Conservation (phyloP, 2,797 vertebrate genomes). For the Pachyuromys duprasi region DNA sequence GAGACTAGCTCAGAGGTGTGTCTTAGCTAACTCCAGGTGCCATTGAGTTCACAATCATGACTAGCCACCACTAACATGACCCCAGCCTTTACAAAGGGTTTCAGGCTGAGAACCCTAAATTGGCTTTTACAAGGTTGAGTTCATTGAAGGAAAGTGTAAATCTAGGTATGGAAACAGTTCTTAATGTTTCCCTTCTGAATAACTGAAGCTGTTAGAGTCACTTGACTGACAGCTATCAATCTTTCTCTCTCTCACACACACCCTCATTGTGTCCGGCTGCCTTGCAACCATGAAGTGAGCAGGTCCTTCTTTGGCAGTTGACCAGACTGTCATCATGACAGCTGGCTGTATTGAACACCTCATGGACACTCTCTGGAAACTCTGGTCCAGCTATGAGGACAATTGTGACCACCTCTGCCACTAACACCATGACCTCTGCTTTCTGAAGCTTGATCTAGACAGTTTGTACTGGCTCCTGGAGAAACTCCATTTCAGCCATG, state of each 20-base stretch:
- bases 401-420: neutral
- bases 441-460: neutral
- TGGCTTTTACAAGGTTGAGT: neutral
- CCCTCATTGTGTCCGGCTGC: neutral
- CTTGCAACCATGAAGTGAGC: neutral
- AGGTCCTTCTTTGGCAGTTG: neutral
- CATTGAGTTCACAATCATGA: neutral
- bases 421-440: neutral
- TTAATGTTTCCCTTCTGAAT: neutral
- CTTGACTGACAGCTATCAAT: neutral
- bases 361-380: neutral
- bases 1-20: neutral
- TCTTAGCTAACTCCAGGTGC: neutral
- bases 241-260: neutral
- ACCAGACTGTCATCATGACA: neutral
- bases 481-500: neutral
- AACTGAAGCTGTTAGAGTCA: neutral
- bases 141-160: neutral
- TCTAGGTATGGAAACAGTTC: neutral
- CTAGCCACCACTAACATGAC: neutral
- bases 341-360: neutral
- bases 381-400: neutral
- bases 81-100: neutral
- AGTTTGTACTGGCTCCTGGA: neutral
- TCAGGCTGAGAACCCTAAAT: neutral